phyloP scores from a whole-genome alignment of 2,888 invertebrate genomes.

The Hermodice carunculata region DNA sequence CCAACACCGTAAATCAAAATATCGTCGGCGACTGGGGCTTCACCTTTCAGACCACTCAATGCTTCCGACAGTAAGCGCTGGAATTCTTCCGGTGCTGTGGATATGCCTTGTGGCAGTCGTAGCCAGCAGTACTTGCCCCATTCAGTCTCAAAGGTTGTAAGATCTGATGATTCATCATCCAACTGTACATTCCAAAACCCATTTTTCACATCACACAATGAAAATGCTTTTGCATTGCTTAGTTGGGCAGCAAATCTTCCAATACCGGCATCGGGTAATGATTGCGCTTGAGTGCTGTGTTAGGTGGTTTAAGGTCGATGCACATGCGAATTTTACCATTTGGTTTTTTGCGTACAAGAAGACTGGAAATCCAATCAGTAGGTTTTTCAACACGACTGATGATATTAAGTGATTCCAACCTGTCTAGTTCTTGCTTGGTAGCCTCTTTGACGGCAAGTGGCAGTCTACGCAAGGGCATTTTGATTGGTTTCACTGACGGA shows the following conservation, averaged over 20 bases:
- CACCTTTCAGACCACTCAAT: conserved; percentile 32
- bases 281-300: conserved; percentile 25
- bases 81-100: conserved; percentile 30
- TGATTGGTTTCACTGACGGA: no score
- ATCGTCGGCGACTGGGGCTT: conserved; percentile 35
- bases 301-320: conserved; percentile 36
- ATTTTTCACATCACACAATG: conserved; percentile 23
- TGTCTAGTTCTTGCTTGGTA: no score
- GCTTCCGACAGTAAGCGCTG: conserved; percentile 26
- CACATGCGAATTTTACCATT: conserved; percentile 16
- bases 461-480: no score
- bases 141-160: conserved; percentile 26
- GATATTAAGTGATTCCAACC: no score
- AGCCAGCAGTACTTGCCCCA: conserved; percentile 31
- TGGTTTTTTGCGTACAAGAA: no score
- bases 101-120: conserved; percentile 34
- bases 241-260: conserved; percentile 35
- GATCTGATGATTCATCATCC: conserved; percentile 28
- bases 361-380: no score
- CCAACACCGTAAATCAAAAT: conserved; percentile 37
- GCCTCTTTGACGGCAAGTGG: no score
- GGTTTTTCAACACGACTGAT: no score
- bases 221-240: conserved; percentile 23
- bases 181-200: conserved; percentile 31
- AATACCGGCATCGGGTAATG: conserved; percentile 34